Base-by-base conservation (phyloP, 2,797 vertebrate genomes). In the Liparis tanakae region DNA sequence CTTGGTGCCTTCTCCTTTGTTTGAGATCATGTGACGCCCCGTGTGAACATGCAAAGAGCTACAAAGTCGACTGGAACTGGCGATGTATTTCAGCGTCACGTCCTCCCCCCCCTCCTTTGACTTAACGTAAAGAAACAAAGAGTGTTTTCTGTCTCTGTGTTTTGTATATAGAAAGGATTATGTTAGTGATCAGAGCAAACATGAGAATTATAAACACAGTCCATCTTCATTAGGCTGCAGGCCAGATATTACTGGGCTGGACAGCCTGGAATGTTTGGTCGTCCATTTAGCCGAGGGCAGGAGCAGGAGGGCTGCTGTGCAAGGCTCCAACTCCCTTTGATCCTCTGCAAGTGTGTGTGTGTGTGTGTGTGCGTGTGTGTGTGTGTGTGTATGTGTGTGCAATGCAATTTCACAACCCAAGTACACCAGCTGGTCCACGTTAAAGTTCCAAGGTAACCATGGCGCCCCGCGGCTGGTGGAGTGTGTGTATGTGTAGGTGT, bases 391-490 rank as follows among this genome's bases (percentile, higher is more conserved):
- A 80, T 79, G 70, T 67, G 76, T 66, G 88, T 83, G 94, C 93
- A 94, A 94, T 94, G 94, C 92, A 95, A 95, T 95, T 95, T 95
- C 94, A 95, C 94, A 95, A 95, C 93, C 94, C 94, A 94, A 95
- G 93, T 94, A 93, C 92, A 88, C 93, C 95, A 95, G 95, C 94
- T 95, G 95, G 94, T 95, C 94, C 94, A 95, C 94, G 94, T 95
- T 95, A 95, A 95, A 95, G 94, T 95, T 95, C 94, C 94, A 95
- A 94, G 94, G 95, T 95, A 95, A 95, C 93, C 94, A 94, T 95
- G 94, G 94, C 93, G 92, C 94, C 94, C 93, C 85, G 91, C 89
- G 92, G 92, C 92, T 93, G 93, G 89, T 94, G 88, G 89, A 91
- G 90, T 80, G 88, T 50, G 86, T 74, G 78, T 63, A 22, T 30